phyloP scores from a whole-genome alignment of 2,888 invertebrate species.

The Caenorhabditis virilis region DNA sequence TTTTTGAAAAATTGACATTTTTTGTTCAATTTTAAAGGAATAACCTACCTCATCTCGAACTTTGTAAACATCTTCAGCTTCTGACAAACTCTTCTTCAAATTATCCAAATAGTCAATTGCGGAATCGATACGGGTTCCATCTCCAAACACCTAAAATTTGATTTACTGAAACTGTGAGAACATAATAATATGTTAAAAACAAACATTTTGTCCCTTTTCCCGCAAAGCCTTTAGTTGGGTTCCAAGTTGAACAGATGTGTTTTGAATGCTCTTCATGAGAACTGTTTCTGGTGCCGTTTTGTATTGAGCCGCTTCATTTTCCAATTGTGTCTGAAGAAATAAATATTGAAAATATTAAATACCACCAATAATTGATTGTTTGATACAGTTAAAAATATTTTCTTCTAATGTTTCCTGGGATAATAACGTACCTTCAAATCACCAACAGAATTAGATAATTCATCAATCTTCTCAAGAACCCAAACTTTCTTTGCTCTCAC shows the following conservation, averaged over 20 bases:
- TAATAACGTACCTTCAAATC: constrained; percentile 34
- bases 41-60: constrained; percentile 46
- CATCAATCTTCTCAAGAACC: constrained; percentile 40
- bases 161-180: not conserved
- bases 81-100: constrained; percentile 30
- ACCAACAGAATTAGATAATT: constrained; percentile 35
- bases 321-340: constrained; percentile 18
- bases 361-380: too few species aligned
- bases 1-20: not conserved
- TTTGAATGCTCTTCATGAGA: constrained; percentile 43
- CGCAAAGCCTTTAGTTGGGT: constrained; percentile 28
- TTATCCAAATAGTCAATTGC: constrained; percentile 41
- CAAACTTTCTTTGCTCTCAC: constrained; percentile 41
- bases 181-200: not conserved
- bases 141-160: constrained; percentile 39
- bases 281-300: constrained; percentile 42
- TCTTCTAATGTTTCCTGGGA: too few species aligned
- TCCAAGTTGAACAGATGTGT: constrained; percentile 23
- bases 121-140: constrained; percentile 34
- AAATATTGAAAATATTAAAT: constrained; percentile 1
- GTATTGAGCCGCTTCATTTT: constrained; percentile 39
- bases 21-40: not conserved
- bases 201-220: constrained; percentile 36
- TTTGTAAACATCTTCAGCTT: constrained; percentile 45
- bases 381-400: too few species aligned